These are phyloP conservation scores for Scylla paramamosain DNA, from an alignment of 1,140 invertebrate species.

Conservation along the genomic window DNA sequence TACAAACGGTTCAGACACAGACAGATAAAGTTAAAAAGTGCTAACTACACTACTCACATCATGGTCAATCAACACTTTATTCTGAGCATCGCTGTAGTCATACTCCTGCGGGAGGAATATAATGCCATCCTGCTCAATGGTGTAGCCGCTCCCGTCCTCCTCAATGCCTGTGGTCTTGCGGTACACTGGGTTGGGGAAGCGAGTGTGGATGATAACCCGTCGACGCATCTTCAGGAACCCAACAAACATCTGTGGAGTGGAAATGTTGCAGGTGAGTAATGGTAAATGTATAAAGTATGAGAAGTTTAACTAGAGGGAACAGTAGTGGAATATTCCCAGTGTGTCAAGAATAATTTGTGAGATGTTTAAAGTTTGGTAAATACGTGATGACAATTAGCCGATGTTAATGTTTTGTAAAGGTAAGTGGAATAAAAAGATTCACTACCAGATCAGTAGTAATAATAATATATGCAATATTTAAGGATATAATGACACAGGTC, in stretches of 20 bases:
- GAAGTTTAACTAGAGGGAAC: not conserved
- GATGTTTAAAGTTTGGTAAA: too few species aligned
- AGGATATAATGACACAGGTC: too few species aligned
- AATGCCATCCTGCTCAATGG: slow-evolving; percentile 61
- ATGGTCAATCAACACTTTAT: slow-evolving; percentile 38
- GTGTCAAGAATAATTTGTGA: too few species aligned
- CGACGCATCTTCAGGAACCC: slow-evolving; percentile 40
- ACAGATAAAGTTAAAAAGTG: too few species aligned
- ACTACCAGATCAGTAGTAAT: too few species aligned
- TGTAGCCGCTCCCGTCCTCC: slow-evolving; percentile 63
- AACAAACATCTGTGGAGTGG: slow-evolving; percentile 54
- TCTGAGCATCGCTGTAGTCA: slow-evolving; percentile 25
- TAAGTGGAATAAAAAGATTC: too few species aligned
- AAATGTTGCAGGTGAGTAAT: not conserved
- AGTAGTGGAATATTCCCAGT: too few species aligned
- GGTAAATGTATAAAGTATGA: not conserved
- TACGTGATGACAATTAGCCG: too few species aligned
- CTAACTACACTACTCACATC: slow-evolving; percentile 48
- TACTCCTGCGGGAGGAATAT: slow-evolving; percentile 36
- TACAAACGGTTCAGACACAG: too few species aligned
- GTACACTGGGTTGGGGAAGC: slow-evolving; percentile 73
- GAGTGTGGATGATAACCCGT: slow-evolving; percentile 38
- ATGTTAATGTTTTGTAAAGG: too few species aligned
- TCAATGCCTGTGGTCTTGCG: slow-evolving; percentile 67
- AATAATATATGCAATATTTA: too few species aligned